Evolutionary conservation across 2,797 vertebrate species (phyloP).

Genomic region (Eulemur coronatus): DNA sequence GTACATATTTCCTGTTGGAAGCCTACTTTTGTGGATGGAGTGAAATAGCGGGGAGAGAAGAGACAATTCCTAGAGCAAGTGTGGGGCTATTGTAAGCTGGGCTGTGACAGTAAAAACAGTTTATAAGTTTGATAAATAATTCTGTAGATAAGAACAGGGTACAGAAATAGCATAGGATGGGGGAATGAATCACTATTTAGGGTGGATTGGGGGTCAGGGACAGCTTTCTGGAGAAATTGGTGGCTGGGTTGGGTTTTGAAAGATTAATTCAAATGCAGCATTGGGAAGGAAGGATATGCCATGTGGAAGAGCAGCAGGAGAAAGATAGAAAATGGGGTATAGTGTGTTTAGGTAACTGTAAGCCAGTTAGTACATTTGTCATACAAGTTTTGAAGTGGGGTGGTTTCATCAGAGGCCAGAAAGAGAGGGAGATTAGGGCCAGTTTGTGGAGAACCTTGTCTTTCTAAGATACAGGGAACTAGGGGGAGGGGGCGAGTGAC

Average conservation of each 20-base stretch:
- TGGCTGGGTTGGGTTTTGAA: slow-evolving; percentile 32
- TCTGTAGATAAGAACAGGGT: slow-evolving; percentile 2
- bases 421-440: not conserved
- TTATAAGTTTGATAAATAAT: slow-evolving; percentile 41
- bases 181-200: not conserved
- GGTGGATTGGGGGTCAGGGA: not conserved
- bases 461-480: not conserved
- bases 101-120: slow-evolving; percentile 28
- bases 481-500: not conserved
- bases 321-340: not conserved
- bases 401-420: not conserved
- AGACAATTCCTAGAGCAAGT: not conserved
- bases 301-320: not conserved
- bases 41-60: not conserved
- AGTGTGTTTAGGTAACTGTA: slow-evolving; percentile 27
- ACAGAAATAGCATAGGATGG: not conserved
- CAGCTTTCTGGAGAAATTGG: slow-evolving; percentile 41
- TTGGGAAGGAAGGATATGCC: not conserved
- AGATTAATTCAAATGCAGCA: not conserved
- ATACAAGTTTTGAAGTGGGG: not conserved
- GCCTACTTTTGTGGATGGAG: slow-evolving; percentile 2
- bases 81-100: not conserved
- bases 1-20: not conserved
- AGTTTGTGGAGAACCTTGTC: not conserved
- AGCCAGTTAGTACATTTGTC: not conserved